A percentile compares a stretch with the other conserved stretches of the same genome.
These are phyloP conservation scores for Antechinus flavipes DNA, from an alignment of 2,113 vertebrate species.

Conservation along the genomic window DNA sequence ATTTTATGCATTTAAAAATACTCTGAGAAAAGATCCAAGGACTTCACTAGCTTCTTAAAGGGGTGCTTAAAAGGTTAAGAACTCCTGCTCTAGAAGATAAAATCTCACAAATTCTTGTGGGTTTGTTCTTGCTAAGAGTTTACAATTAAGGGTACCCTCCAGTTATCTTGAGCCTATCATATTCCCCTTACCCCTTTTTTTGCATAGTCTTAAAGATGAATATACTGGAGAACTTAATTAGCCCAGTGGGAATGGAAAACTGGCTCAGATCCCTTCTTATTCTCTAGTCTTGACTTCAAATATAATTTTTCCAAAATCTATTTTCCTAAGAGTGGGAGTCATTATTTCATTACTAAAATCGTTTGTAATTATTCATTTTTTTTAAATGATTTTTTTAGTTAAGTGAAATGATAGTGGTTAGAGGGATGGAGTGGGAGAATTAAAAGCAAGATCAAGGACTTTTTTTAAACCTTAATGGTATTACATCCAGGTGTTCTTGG, in stretches of 20 bases:
- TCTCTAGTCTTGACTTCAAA: conserved; percentile 51
- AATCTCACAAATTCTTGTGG: conserved; percentile 25
- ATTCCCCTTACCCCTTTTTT: neutral
- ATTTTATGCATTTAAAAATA: neutral
- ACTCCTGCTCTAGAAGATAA: conserved; percentile 9
- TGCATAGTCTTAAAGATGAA: conserved; percentile 33
- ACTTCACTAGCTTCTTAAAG: neutral
- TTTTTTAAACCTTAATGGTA: neutral
- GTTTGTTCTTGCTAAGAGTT: conserved; percentile 27
- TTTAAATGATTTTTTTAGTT: conserved; percentile 51
- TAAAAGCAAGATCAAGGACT: conserved; percentile 39
- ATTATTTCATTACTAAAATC: conserved; percentile 55
- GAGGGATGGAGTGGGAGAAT: conserved; percentile 34
- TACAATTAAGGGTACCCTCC: conserved; percentile 44
- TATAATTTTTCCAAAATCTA: conserved; percentile 35
- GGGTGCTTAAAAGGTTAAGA: neutral
- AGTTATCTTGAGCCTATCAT: conserved; percentile 19
- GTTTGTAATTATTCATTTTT: conserved; percentile 47
- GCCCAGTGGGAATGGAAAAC: neutral
- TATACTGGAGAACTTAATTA: conserved; percentile 46
- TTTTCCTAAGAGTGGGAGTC: conserved; percentile 49
- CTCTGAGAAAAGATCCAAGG: neutral
- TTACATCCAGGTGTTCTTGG: conserved; percentile 23
- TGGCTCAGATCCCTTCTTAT: neutral
- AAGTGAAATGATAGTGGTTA: conserved; percentile 48